phyloP scores from a whole-genome alignment of 2,888 invertebrate genomes.

The Pediacus dermestoides region DNA sequence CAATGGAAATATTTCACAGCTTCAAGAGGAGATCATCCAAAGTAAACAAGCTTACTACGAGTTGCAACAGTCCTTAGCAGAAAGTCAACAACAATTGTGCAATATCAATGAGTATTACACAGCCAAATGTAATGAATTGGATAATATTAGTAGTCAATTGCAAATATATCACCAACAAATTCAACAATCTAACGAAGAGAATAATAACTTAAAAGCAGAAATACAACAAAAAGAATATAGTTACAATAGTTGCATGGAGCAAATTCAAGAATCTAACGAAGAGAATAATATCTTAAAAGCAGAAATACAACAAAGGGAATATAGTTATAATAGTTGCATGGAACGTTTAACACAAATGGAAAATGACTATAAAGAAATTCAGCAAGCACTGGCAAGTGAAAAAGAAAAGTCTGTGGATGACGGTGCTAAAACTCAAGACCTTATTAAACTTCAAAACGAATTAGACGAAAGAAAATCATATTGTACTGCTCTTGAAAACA shows the following conservation, averaged over 20 bases:
- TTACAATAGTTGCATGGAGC: constrained; percentile 18
- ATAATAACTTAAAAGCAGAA: constrained; percentile 17
- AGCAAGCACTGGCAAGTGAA: too few species aligned
- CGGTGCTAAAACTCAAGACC: background rate
- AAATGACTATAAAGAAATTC: too few species aligned
- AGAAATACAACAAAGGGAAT: constrained; percentile 20
- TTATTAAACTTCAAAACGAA: background rate
- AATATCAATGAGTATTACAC: constrained; percentile 3
- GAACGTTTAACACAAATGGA: too few species aligned
- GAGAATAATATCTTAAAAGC: constrained; percentile 22
- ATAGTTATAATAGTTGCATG: constrained; percentile 22
- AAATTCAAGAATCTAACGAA: constrained; percentile 24
- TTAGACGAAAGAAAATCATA: too few species aligned
- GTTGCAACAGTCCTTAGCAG: constrained; percentile 19
- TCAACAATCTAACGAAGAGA: constrained; percentile 24
- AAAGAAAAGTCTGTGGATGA: too few species aligned
- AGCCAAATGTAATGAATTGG: constrained; percentile 7
- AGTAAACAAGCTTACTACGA: constrained; percentile 21
- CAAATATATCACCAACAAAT: constrained; percentile 22
- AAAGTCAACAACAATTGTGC: constrained; percentile 23
- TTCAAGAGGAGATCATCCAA: constrained; percentile 30
- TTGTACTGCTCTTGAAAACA: too few species aligned
- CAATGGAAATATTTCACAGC: constrained; percentile 31
- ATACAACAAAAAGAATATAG: constrained; percentile 24
- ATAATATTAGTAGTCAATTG: constrained; percentile 6